Evolutionary conservation across 2,888 invertebrate genomes (phyloP).

Genomic region (Nemoura dubitans): DNA sequence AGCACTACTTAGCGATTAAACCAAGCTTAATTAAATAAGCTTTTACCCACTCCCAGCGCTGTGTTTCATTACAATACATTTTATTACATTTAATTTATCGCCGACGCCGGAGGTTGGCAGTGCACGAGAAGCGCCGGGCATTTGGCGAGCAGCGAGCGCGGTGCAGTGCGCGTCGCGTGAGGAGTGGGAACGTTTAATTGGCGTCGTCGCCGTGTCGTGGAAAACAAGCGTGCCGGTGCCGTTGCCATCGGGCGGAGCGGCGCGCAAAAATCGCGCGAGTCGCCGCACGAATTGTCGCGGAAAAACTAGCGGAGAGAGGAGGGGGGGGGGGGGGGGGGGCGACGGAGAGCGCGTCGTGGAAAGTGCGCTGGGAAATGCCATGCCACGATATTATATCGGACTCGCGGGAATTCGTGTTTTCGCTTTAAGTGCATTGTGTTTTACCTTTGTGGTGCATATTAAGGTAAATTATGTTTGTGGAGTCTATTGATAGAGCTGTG

Average conservation of each 20-base stretch:
- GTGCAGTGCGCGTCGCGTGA: too few species aligned
- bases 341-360: neutral
- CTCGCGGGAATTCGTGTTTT: neutral
- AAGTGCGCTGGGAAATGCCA: neutral
- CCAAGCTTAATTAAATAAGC: conserved; percentile 42
- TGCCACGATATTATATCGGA: neutral
- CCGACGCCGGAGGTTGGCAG: conserved; percentile 10
- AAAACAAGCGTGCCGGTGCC: neutral
- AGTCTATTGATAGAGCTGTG: neutral
- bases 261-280: neutral
- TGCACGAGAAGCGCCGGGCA: neutral
- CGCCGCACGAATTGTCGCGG: neutral
- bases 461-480: neutral
- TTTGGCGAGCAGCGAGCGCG: too few species aligned
- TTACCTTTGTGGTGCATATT: conserved; percentile 7
- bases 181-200: neutral
- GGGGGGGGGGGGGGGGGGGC: too few species aligned
- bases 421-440: neutral
- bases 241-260: neutral
- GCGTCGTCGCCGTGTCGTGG: neutral
- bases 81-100: conserved; percentile 40
- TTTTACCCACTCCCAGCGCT: conserved; percentile 28
- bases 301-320: too few species aligned
- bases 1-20: conserved; percentile 36
- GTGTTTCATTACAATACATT: conserved; percentile 39